Base-by-base conservation (phyloP, 2,113 vertebrate species). In the Oreotragus oreotragus region DNA sequence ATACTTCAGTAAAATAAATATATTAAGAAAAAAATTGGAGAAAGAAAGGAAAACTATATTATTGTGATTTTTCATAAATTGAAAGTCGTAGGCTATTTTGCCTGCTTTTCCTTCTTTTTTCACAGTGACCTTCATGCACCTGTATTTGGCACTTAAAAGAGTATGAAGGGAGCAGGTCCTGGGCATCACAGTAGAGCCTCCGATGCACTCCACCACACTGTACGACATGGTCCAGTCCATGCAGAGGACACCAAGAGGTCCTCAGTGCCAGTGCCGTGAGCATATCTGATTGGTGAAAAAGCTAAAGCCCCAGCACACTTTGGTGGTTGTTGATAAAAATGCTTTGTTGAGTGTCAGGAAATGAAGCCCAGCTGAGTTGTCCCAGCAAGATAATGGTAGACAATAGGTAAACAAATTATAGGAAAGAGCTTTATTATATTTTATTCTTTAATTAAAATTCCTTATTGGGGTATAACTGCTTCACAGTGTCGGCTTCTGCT, bases 271-370 rank as follows among this genome's bases (percentile, higher is more conserved):
- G 23, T 28, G 30, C 7, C 25, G 14, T 10, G 15, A 88, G 73
- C 36, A 13, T 9, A 39, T 23, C 79, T 28, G n/a, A 64, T 0
- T 7, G 11, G 9, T 60, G 28, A 36, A 49, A 80, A 80, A 39
- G 64, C 25, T 7, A 64, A 89, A 33, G 70, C 14, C 28, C 53
- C 21, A 53, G 49, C 27, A 45, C 8, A 1, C 15, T 39, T 92
- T 83, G 55, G 28, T 66, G 51, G 53, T 30, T 92, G 84, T 60
- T 97, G 80, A 86, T 89, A 91, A 85, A 94, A 89, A 83, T 9
- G 6, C 14, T 53, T 57, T 64, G 10, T 64, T 64, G 60, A 66
- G 19, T 36, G 49, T 83, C 62, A 87, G 47, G 4, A 89, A 87
- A 64, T 66, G 58, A 58, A 86, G 36, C 25, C 55, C 30, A 60